Conservation (phyloP, 2,888 invertebrate genomes). For the Melinopterus prodromus region DNA sequence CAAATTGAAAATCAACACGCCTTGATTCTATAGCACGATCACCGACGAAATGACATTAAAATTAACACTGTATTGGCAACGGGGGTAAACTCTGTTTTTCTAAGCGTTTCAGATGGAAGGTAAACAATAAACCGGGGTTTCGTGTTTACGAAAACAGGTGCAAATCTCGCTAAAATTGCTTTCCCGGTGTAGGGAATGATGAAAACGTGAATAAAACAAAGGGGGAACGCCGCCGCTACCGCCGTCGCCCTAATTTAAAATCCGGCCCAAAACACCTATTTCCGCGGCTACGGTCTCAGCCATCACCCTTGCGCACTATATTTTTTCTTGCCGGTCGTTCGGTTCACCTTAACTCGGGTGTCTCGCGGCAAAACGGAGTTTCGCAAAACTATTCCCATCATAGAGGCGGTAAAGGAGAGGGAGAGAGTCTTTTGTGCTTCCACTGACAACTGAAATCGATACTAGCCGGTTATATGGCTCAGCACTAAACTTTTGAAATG, state of each 20-base stretch:
- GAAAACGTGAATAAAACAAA: conserved; percentile 4
- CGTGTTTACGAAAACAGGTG: background rate
- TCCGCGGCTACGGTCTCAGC: background rate
- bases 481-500: conserved; percentile 4
- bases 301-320: background rate
- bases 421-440: background rate
- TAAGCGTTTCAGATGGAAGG: conserved; percentile 4
- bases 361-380: background rate
- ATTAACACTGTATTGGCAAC: background rate
- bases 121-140: background rate
- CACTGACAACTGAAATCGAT: background rate
- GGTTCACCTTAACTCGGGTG: background rate
- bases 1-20: too few relatives aligned
- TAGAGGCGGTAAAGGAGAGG: background rate
- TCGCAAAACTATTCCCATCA: background rate
- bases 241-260: conserved; percentile 4
- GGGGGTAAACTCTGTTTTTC: background rate
- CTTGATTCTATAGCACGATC: too few relatives aligned
- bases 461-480: conserved; percentile 4
- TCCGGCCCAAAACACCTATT: background rate
- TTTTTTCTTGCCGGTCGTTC: background rate
- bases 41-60: background rate
- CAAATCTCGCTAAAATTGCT: background rate
- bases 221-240: background rate
- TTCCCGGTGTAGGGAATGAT: background rate